Conservation (phyloP, 2,888 invertebrate species). For the Spialia ferax region DNA sequence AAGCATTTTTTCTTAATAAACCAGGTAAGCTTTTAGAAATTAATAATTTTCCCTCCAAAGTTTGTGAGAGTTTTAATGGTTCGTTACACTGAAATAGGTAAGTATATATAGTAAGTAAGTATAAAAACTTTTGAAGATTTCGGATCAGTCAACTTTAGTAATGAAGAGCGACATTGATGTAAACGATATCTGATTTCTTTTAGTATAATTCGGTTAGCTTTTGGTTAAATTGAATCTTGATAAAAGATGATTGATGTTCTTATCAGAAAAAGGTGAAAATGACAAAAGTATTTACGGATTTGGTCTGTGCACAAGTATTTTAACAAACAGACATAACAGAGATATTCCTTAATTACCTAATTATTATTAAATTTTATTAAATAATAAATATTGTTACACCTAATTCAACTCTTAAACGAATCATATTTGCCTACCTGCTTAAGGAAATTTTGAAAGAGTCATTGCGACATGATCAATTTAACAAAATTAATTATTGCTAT, state of each 20-base stretch:
- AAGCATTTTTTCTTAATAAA: not conserved
- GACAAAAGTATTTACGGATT: not conserved
- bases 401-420: too few relatives aligned
- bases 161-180: conserved; percentile 23
- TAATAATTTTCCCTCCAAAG: conserved; percentile 4
- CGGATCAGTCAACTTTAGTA: conserved; percentile 27
- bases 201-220: conserved; percentile 7
- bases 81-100: conserved; percentile 11
- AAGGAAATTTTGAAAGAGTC: too few relatives aligned
- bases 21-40: not conserved
- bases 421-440: too few relatives aligned
- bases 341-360: too few relatives aligned
- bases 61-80: conserved; percentile 16
- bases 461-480: too few relatives aligned
- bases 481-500: too few relatives aligned
- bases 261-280: not conserved
- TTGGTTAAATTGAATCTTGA: conserved; percentile 3
- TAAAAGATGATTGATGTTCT: not conserved
- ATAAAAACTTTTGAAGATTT: conserved; percentile 28
- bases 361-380: too few relatives aligned
- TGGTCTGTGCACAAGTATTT: too few relatives aligned
- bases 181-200: conserved; percentile 15
- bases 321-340: too few relatives aligned
- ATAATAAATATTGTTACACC: too few relatives aligned
- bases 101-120: not conserved